These are phyloP conservation scores for Nemurella pictetii DNA, from an alignment of 2,888 invertebrate species.

Conservation along the genomic window DNA sequence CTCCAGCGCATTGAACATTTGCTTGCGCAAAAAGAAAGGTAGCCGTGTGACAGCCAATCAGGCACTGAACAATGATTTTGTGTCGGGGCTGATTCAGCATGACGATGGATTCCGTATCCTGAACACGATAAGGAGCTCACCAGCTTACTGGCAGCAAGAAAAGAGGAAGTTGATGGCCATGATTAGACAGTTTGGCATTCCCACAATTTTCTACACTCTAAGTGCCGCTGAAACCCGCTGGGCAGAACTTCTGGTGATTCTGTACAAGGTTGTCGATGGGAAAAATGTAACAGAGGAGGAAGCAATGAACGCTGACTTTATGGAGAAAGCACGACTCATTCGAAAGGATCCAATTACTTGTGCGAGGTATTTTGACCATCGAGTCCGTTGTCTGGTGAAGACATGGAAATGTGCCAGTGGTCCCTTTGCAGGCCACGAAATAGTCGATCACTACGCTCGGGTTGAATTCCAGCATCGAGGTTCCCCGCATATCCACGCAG, in stretches of 20 bases:
- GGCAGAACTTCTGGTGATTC: conserved; percentile 38
- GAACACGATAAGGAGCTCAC: conserved; percentile 40
- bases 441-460: background rate
- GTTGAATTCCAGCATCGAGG: conserved; percentile 19
- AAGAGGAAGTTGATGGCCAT: conserved; percentile 37
- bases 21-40: background rate
- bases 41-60: background rate
- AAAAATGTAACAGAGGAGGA: background rate
- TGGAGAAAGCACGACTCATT: conserved; percentile 3
- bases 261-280: conserved; percentile 31
- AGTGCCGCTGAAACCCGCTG: conserved; percentile 39
- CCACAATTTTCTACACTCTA: conserved; percentile 28
- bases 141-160: conserved; percentile 33
- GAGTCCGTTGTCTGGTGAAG: conserved; percentile 1
- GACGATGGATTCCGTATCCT: conserved; percentile 42
- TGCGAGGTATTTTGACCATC: conserved; percentile 4
- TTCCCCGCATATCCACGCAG: background rate
- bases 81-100: background rate
- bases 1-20: background rate
- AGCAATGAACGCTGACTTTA: background rate
- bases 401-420: conserved; percentile 1
- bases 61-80: background rate
- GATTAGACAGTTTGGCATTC: conserved; percentile 38
- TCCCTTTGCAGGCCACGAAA: background rate
- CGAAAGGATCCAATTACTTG: conserved; percentile 7